Percentiles rank a stretch among this genome's conserved stretches.
Conservation (phyloP, 2,888 invertebrate species). For the Catocala fraxini region DNA sequence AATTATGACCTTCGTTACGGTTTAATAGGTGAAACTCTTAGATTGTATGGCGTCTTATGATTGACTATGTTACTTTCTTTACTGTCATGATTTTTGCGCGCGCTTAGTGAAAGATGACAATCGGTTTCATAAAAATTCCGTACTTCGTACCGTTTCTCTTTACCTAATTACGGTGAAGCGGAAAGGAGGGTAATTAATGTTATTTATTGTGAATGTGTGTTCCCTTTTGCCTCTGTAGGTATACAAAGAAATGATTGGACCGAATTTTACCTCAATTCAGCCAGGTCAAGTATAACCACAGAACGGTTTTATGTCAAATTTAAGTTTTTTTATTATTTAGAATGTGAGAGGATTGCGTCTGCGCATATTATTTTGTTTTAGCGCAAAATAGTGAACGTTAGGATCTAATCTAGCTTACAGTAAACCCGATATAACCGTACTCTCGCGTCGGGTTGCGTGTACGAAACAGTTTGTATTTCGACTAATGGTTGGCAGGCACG, state of each 20-base stretch:
- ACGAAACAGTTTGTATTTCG: slow-evolving; percentile 53
- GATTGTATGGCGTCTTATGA: slow-evolving; percentile 43
- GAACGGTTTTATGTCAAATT: slow-evolving; percentile 18
- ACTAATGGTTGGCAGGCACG: slow-evolving; percentile 64
- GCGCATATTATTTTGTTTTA: slow-evolving; percentile 23
- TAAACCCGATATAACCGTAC: slow-evolving; percentile 55
- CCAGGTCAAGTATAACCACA: slow-evolving; percentile 24
- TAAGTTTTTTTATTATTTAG: slow-evolving; percentile 3
- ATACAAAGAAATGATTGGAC: slow-evolving; percentile 5
- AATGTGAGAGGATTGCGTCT: slow-evolving; percentile 13
- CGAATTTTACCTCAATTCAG: slow-evolving; percentile 19
- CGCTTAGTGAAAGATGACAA: slow-evolving; percentile 25
- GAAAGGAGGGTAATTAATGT: slow-evolving; percentile 28
- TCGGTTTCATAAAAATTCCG: slow-evolving; percentile 21
- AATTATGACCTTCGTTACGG: slow-evolving; percentile 66
- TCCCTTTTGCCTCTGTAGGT: slow-evolving; percentile 20
- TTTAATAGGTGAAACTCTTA: slow-evolving; percentile 61
- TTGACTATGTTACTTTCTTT: slow-evolving; percentile 63
- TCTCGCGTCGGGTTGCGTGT: slow-evolving; percentile 53
- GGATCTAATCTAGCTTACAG: slow-evolving; percentile 47
- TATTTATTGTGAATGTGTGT: slow-evolving; percentile 10
- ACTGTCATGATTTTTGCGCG: slow-evolving; percentile 56
- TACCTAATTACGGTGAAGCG: slow-evolving; percentile 5
- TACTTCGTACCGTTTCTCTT: slow-evolving; percentile 31
- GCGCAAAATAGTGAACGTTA: slow-evolving; percentile 29